Conservation (phyloP, 1,140 invertebrate genomes). For the Ylistrum balloti region DNA sequence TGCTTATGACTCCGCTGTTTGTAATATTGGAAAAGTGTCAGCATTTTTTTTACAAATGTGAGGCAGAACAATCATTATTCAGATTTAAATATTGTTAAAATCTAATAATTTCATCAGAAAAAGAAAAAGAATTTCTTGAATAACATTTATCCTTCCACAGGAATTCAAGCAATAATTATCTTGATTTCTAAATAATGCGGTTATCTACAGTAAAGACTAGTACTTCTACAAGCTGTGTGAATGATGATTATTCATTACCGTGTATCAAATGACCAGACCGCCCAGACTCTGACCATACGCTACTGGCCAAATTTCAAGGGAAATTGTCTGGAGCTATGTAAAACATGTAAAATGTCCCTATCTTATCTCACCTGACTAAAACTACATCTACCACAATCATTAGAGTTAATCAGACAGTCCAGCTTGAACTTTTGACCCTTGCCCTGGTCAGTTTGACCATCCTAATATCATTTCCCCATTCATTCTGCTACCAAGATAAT, state of each 20-base stretch:
- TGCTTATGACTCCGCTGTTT: background rate
- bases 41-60: background rate
- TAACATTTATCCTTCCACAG: background rate
- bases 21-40: background rate
- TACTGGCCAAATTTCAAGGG: background rate
- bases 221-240: background rate
- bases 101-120: too few species aligned
- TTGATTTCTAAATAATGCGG: too few species aligned
- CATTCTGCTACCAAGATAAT: constrained; percentile 27
- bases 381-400: background rate
- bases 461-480: background rate
- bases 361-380: constrained; percentile 21
- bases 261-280: constrained; percentile 37
- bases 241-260: background rate
- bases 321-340: background rate
- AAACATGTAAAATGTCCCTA: constrained; percentile 5
- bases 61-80: background rate
- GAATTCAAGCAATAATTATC: background rate
- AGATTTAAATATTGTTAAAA: too few species aligned
- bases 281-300: background rate
- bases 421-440: constrained; percentile 7
- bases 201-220: background rate
- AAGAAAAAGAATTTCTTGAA: too few species aligned
- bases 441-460: background rate
- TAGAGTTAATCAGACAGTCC: background rate